These are phyloP conservation scores for Serilophus lunatus DNA, from an alignment of 2,113 vertebrate species.

Conservation along the genomic window DNA sequence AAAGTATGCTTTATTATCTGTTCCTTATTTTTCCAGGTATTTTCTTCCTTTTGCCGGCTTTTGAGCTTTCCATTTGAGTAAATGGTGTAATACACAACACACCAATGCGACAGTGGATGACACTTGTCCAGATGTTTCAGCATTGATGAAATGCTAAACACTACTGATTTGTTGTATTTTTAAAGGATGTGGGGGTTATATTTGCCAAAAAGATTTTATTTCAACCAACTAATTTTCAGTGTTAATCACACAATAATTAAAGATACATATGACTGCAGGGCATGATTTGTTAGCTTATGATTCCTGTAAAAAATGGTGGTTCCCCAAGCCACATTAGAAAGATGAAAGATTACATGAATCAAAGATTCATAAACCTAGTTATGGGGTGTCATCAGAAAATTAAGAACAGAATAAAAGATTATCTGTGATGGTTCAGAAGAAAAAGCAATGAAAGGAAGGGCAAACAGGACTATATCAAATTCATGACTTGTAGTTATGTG, in stretches of 20 bases:
- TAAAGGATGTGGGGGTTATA: background rate
- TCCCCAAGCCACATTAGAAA: slow-evolving; percentile 11
- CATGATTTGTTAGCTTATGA: background rate
- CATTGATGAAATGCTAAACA: background rate
- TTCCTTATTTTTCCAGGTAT: background rate
- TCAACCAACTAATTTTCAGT: background rate
- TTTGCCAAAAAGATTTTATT: background rate
- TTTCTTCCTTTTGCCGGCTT: background rate
- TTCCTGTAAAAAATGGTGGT: slow-evolving; percentile 5
- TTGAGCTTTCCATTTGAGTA: background rate
- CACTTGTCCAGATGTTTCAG: background rate
- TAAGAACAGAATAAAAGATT: slow-evolving; percentile 61
- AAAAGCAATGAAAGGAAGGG: slow-evolving; percentile 59
- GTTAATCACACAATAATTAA: slow-evolving; percentile 19
- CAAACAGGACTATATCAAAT: slow-evolving; percentile 48
- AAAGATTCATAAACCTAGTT: slow-evolving; percentile 68
- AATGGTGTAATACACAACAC: background rate
- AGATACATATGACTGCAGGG: background rate
- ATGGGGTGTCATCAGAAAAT: slow-evolving; percentile 63
- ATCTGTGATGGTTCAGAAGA: slow-evolving; percentile 54
- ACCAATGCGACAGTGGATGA: background rate
- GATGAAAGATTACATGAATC: slow-evolving; percentile 52
- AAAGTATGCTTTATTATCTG: background rate
- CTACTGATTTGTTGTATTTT: background rate
- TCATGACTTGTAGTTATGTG: background rate